These are phyloP conservation scores for Eupithecia subfuscata DNA, from an alignment of 2,888 invertebrate genomes.

Conservation along the genomic window DNA sequence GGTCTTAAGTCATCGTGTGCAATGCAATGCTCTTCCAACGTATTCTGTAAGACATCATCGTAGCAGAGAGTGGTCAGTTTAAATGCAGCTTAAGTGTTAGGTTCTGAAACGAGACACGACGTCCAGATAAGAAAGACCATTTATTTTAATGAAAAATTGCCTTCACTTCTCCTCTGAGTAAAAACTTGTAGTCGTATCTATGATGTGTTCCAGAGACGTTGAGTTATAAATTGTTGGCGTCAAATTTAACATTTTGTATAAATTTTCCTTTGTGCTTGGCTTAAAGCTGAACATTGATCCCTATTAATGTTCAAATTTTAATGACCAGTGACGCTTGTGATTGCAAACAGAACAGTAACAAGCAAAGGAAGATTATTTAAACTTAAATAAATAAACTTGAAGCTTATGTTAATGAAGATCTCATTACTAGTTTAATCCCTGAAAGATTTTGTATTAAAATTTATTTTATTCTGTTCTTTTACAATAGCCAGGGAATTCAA, in stretches of 20 bases:
- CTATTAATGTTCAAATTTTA: not conserved
- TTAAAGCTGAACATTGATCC: not conserved
- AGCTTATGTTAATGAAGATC: not conserved
- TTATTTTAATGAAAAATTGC: constrained; percentile 67
- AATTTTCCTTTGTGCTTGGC: not conserved
- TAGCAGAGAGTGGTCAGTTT: not conserved
- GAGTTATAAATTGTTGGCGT: constrained; percentile 43
- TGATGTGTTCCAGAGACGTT: constrained; percentile 49
- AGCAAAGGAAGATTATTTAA: not conserved
- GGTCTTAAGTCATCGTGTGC: not conserved
- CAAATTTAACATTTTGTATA: not conserved
- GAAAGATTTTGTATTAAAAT: not conserved
- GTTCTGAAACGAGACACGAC: constrained; percentile 46
- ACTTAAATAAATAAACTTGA: not conserved
- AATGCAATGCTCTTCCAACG: not conserved
- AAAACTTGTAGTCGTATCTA: constrained; percentile 50
- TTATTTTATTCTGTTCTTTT: not conserved
- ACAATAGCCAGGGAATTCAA: not conserved
- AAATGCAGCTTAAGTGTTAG: constrained; percentile 37
- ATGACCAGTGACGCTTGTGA: not conserved
- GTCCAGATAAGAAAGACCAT: constrained; percentile 62
- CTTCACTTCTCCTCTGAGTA: constrained; percentile 49
- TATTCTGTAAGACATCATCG: not conserved
- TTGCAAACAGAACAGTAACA: not conserved
- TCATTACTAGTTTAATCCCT: not conserved